Base-by-base conservation (phyloP, 1,140 invertebrate species). In the Triops longicaudatus region DNA sequence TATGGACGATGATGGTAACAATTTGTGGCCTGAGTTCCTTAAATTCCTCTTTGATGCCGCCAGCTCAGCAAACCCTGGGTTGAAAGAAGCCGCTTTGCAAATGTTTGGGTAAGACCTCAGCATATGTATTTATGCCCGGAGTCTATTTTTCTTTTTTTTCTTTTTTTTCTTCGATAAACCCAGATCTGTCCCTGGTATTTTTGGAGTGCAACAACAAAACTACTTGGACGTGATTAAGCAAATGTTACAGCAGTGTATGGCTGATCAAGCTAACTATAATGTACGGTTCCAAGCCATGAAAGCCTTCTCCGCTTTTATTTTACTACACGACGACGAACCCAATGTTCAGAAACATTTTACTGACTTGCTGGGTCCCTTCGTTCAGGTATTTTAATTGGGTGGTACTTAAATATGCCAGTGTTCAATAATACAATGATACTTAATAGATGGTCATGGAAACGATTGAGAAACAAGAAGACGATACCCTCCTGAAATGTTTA, bases 41-140 rank as follows among this genome's bases (percentile, higher is more conserved):
- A 92, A 96, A 83, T 99, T 98, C 84, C 87, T 99, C 81, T 99
- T 98, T 85, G 92, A 96, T 82, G 96, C 95, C 86, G 95, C 93
- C 17, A 95, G 90, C 85, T 91, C 93, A 79, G 86, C 90, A 42
- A 89, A 91, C 81, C 85, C 92, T 31, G 88, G 90, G 73, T 86
- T 97, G n/a, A 95, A 95, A 86, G 97, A 98, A 85, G 91, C 92
- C 81, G 95, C 96, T 14, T 89, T 99, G 71, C 89, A 94, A 80
- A 95, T 99, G 85, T 98, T 99, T 82, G 91, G 94, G 88, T 94
- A 87, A 87, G 89, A 87, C 80, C 77, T 26, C 73, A 41, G 22
- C 26, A 12, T 72, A 11, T 27, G 27, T 43, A 27, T 42, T 78
- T 44, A 50, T 17, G 27, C 27, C 75, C 78, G n/a, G n/a, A n/a